These are phyloP conservation scores for Sinocyclocheilus grahami DNA, from an alignment of 2,113 vertebrate genomes.

Conservation along the genomic window DNA sequence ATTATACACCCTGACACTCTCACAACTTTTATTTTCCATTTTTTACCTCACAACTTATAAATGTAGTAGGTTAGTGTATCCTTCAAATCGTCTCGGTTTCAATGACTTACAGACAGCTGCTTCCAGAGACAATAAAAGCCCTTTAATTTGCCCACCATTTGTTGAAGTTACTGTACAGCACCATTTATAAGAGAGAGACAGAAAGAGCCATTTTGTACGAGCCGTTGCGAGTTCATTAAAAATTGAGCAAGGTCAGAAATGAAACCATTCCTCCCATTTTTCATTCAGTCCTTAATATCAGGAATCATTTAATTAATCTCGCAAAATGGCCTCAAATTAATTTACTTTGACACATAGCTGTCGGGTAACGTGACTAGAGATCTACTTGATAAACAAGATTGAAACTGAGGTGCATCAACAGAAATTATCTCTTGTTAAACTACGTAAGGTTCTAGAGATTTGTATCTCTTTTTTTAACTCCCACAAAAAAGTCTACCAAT, in stretches of 20 bases:
- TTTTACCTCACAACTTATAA: neutral
- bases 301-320: slow-evolving; percentile 76
- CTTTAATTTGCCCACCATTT: slow-evolving; percentile 73
- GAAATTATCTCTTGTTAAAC: neutral
- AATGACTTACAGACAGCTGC: slow-evolving; percentile 7
- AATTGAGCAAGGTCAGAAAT: slow-evolving; percentile 80
- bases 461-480: neutral
- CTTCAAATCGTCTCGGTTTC: neutral
- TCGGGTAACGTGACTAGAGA: slow-evolving; percentile 56
- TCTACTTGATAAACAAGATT: slow-evolving; percentile 53
- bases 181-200: slow-evolving; percentile 69
- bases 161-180: slow-evolving; percentile 63
- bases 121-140: slow-evolving; percentile 50
- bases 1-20: slow-evolving; percentile 20
- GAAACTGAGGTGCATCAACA: slow-evolving; percentile 46
- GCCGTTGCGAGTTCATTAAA: slow-evolving; percentile 76
- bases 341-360: slow-evolving; percentile 64
- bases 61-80: neutral
- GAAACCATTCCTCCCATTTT: slow-evolving; percentile 73
- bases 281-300: slow-evolving; percentile 77
- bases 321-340: slow-evolving; percentile 68
- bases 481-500: neutral
- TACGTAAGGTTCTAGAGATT: neutral
- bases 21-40: slow-evolving; percentile 6
- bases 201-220: slow-evolving; percentile 60